A percentile compares a stretch with the other conserved stretches of the same genome.
These are phyloP conservation scores for Standfussiana lucernea DNA, from an alignment of 2,888 invertebrate genomes.

Conservation along the genomic window DNA sequence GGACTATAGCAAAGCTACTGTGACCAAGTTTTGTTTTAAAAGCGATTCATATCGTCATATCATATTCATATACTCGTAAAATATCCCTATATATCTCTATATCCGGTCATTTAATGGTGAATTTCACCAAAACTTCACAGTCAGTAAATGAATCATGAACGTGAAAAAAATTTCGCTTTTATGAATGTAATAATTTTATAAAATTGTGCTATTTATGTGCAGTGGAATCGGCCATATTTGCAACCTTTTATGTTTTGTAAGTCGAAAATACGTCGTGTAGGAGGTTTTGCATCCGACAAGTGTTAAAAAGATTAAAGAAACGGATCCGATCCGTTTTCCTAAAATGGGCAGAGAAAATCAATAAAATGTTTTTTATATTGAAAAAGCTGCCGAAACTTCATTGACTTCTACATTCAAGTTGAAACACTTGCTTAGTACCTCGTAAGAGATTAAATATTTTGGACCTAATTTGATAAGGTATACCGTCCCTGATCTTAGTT, in stretches of 20 bases:
- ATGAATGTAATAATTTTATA: slow-evolving; percentile 22
- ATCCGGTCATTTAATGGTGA: slow-evolving; percentile 64
- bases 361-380: too few species aligned
- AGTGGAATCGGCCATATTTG: slow-evolving; percentile 8
- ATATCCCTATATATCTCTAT: too few species aligned
- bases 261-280: background rate
- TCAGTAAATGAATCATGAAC: slow-evolving; percentile 58
- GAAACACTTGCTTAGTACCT: too few species aligned
- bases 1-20: slow-evolving; percentile 22
- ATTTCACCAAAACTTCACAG: slow-evolving; percentile 47
- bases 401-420: too few species aligned
- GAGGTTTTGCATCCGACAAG: slow-evolving; percentile 2
- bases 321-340: too few species aligned
- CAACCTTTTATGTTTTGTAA: background rate
- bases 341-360: too few species aligned
- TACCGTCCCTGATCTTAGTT: too few species aligned
- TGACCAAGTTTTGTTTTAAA: slow-evolving; percentile 40
- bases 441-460: too few species aligned
- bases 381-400: too few species aligned
- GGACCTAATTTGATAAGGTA: too few species aligned
- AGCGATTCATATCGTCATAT: too few species aligned
- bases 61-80: slow-evolving; percentile 38
- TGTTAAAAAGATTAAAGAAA: background rate
- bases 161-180: slow-evolving; percentile 55
- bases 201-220: background rate